Evolutionary conservation across 2,113 vertebrate genomes (phyloP).

Genomic region (Dromaius novaehollandiae): DNA sequence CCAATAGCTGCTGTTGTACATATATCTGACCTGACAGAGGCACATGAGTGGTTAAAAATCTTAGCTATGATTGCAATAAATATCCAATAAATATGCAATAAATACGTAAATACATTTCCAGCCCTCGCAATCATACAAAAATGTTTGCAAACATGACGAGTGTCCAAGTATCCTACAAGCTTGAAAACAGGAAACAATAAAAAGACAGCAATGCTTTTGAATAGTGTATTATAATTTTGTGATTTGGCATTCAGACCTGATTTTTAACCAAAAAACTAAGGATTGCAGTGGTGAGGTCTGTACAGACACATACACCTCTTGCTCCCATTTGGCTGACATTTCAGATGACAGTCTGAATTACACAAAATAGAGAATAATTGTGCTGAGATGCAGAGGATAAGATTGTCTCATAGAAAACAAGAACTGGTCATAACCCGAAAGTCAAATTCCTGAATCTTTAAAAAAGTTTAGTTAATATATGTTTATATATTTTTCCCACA

Average conservation of each 20-base stretch:
- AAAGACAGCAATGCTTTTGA: neutral
- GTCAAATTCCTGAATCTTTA: neutral
- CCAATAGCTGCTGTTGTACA: neutral
- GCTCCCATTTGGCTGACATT: neutral
- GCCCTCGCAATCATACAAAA: neutral
- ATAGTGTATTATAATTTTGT: neutral
- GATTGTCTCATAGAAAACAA: neutral
- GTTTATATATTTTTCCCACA: neutral
- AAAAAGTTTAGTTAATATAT: neutral
- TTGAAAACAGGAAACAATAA: neutral
- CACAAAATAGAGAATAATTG: neutral
- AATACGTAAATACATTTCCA: neutral
- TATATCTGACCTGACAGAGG: neutral
- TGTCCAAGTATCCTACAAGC: neutral
- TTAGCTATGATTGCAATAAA: neutral
- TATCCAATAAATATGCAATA: neutral
- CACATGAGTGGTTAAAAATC: neutral
- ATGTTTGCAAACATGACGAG: neutral
- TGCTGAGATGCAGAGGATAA: neutral
- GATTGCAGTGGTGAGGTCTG: neutral
- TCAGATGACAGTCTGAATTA: neutral
- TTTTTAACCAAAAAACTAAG: neutral
- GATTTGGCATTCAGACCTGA: neutral
- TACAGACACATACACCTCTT: rapidly evolving
- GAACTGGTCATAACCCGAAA: neutral